Evolutionary conservation across 2,888 invertebrate genomes (phyloP).

Genomic region (Drosophila atroscutellata): DNA sequence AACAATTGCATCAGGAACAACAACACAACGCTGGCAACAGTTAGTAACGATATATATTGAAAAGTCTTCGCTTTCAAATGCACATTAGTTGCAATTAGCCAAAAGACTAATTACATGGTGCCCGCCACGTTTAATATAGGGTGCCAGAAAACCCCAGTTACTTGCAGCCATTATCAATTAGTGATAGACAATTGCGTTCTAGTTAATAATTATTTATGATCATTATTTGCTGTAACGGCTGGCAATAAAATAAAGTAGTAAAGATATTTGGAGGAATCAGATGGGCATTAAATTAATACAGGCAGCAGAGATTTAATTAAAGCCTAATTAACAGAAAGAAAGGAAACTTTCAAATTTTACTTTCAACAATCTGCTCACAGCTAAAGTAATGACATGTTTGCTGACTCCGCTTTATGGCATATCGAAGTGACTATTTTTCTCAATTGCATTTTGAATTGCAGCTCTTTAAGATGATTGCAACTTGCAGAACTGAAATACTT

Average conservation of each 20-base stretch:
- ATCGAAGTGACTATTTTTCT: background rate
- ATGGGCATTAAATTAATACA: background rate
- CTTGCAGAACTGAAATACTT: background rate
- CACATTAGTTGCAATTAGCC: conserved; percentile 69
- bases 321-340: background rate
- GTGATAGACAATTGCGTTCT: conserved; percentile 10
- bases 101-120: conserved; percentile 54
- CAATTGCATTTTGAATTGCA: background rate
- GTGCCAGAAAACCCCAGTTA: background rate
- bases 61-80: conserved; percentile 50
- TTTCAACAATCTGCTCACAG: background rate
- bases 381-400: background rate
- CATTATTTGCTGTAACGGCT: background rate
- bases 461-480: background rate
- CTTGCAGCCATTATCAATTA: conserved; percentile 24
- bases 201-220: conserved; percentile 16
- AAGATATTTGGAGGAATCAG: background rate
- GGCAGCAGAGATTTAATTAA: background rate
- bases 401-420: background rate
- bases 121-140: conserved; percentile 6
- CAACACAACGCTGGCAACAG: conserved; percentile 18
- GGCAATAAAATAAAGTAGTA: background rate
- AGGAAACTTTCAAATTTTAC: background rate
- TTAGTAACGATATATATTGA: conserved; percentile 36
- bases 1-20: conserved; percentile 27